A percentile compares a stretch with the other conserved stretches of the same genome.
phyloP scores from a whole-genome alignment of 1,140 invertebrate species.

The Elymnias hypermnestra region DNA sequence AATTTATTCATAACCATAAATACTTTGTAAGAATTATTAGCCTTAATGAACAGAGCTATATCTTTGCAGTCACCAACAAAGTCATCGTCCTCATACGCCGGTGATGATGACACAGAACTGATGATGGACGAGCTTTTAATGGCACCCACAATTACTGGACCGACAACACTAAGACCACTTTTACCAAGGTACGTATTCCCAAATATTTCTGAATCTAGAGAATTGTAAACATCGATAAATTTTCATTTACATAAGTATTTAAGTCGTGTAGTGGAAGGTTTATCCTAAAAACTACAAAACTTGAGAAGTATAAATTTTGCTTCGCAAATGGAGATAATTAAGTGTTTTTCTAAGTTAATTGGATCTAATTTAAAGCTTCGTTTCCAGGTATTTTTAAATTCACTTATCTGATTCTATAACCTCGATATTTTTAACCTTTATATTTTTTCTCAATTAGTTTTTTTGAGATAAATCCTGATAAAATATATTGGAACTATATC shows the following conservation, averaged over 20 bases:
- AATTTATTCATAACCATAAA: neutral
- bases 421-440: no score
- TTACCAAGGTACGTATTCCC: constrained; percentile 79
- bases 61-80: constrained; percentile 77
- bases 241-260: neutral
- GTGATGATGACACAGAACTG: constrained; percentile 81
- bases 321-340: no score
- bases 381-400: no score
- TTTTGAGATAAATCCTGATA: no score
- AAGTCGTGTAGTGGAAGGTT: no score
- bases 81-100: constrained; percentile 80
- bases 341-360: no score
- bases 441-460: no score
- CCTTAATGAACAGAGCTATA: constrained; percentile 43
- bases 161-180: constrained; percentile 79
- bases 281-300: no score
- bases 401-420: no score
- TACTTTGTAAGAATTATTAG: constrained; percentile 7
- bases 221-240: neutral
- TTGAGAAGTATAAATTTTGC: no score
- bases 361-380: no score
- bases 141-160: constrained; percentile 82
- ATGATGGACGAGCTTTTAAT: constrained; percentile 85
- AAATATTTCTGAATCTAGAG: neutral
- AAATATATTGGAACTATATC: neutral